Base-by-base conservation (phyloP, 2,113 vertebrate genomes). In the Melanocharis versteri region DNA sequence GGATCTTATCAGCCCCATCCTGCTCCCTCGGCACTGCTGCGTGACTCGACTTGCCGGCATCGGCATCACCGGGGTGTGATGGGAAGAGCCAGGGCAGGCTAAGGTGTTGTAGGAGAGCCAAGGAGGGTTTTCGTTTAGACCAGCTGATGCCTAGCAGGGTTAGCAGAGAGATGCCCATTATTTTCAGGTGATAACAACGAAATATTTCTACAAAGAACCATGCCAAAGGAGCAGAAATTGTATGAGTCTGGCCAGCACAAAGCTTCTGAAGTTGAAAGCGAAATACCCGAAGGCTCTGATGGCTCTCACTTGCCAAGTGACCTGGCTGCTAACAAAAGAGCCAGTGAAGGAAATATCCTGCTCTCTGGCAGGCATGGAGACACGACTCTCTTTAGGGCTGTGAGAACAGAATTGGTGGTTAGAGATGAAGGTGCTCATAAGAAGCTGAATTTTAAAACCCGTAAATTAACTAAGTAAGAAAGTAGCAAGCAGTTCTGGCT, bases 1-100 rank as follows among this genome's bases (percentile, higher is more conserved):
- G 92, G 90, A 92, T 96, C 90, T 89, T 95, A 95, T 93, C 92
- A n/a, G 66, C 42, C 66, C 78, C 64, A 53, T 93, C 77, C 80
- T 68, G 86, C 89, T 90, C 89, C 75, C 93, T 90, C 22, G 14
- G 70, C 87, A 39, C 57, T 6, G 11, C 47, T 53, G 71, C 87
- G 2, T 90, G 95, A 93, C 87, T 83, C 5, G 11, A 91, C 91
- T 85, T 93, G 95, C 85, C 54, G 0, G 84, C 73, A 54, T 45
- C 17, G 6, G 69, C 75, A 62, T 57, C 6, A 0, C 58, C 1
- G 2, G 71, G 60, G 28, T 6, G 30, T 57, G 19, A 84, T 50
- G 82, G 90, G 90, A 90, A 93, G 84, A 68, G 57, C 82, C n/a
- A 18, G 82, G 56, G 60, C 77, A 90, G 75, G 86, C 53, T n/a